phyloP scores from a whole-genome alignment of 1,140 invertebrate genomes.

The Drosophila persimilis region DNA sequence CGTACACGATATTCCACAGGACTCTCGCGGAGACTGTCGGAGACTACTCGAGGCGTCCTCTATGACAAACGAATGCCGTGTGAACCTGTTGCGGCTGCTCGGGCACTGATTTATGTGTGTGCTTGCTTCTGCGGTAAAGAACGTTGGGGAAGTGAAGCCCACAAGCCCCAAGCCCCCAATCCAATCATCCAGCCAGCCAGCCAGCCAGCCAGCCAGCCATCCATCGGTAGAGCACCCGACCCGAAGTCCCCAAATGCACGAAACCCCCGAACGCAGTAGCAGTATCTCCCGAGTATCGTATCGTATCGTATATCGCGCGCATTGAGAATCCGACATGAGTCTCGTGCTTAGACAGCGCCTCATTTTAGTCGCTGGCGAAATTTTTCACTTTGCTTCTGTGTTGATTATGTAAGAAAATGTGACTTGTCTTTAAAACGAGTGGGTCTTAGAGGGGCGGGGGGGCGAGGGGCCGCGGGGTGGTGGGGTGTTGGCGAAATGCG shows the following conservation, averaged over 20 bases:
- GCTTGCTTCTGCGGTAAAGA: conserved; percentile 44
- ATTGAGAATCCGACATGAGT: conserved; percentile 64
- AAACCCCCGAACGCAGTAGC: conserved; percentile 4
- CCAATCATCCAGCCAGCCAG: background rate
- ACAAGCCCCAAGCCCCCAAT: conserved; percentile 8
- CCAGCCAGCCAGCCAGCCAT: background rate
- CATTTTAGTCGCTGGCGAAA: conserved; percentile 26
- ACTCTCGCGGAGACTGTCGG: conserved; percentile 14
- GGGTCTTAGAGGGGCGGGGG: conserved; percentile 1
- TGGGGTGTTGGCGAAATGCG: no score
- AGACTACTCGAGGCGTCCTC: conserved; percentile 52
- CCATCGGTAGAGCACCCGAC: background rate
- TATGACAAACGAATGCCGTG: conserved; percentile 74
- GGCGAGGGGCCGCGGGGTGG: background rate
- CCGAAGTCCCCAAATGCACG: conserved; percentile 7
- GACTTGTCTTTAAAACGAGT: conserved; percentile 38
- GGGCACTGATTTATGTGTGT: conserved; percentile 72
- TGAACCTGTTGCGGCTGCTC: conserved; percentile 73
- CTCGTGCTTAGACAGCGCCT: conserved; percentile 67
- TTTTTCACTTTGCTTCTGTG: conserved; percentile 39
- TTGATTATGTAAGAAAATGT: conserved; percentile 71
- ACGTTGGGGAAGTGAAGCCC: conserved; percentile 33
- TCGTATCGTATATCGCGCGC: conserved; percentile 41
- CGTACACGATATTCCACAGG: conserved; percentile 21
- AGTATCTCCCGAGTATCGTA: conserved; percentile 19